Evolutionary conservation across 2,113 vertebrate species (phyloP), one percentile per base, ranked within the genome.

Genomic region (Syngnathus scovelli): DNA sequence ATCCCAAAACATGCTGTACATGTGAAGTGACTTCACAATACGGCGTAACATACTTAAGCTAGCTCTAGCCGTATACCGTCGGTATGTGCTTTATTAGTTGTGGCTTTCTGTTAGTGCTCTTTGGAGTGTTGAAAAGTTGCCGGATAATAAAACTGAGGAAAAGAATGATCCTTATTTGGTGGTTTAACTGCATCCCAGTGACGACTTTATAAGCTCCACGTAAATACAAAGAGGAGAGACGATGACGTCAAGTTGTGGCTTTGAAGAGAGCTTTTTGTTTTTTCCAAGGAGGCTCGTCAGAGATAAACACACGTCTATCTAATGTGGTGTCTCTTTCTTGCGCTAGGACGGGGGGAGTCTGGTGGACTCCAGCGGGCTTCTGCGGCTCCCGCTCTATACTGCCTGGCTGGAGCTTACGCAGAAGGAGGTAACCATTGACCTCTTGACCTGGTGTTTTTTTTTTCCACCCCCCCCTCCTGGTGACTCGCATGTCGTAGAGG

Each of bases 341-440:
- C 55, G 75, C 87, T 90, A 92, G 91, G 91, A 91, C 72, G 90
- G 90, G 85, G 86, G 87, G 88, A 88, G 90, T 88, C 89, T 92
- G 89, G 75, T 92, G 89, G 91, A 91, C 81, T 89, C 90, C 87
- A 90, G 81, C 71, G 91, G 91, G 88, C 88, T 81, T 82, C 78
- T 90, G 83, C 85, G 86, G 68, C 81, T 92, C 83, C 89, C 90
- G 67, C 86, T 92, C 84, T 92, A 89, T 89, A 92, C 89, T 55
- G 89, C 90, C 87, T 92, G 91, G 91, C 89, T 92, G 92, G 90
- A 92, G 86, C 90, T 91, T 86, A 81, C 83, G 83, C 90, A 89
- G 80, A 92, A 92, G 87, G 91, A 92, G 91, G 91, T 92, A 92
- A 89, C 79, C 86, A 69, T 61, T 79, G 78, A 81, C 84, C 88